phyloP scores from a whole-genome alignment of 2,888 invertebrate species.

The Parnassius apollo region DNA sequence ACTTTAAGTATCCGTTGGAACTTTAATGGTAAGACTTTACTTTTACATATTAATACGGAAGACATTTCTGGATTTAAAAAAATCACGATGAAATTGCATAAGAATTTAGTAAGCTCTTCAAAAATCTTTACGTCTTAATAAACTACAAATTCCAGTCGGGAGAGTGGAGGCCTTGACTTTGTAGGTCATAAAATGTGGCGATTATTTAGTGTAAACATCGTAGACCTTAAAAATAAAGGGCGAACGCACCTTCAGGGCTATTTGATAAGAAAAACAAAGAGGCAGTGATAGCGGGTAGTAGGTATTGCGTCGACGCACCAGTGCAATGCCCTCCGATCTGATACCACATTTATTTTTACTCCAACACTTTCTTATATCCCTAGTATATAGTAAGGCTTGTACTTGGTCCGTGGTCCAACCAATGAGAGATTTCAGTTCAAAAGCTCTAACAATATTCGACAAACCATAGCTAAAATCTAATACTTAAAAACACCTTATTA shows the following conservation, averaged over 20 bases:
- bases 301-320: constrained; percentile 22
- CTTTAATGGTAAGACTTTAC: too few relatives aligned
- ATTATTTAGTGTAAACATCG: constrained; percentile 37
- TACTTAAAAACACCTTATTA: too few relatives aligned
- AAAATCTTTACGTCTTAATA: too few relatives aligned
- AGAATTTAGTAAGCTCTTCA: too few relatives aligned
- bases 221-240: constrained; percentile 57
- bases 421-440: too few relatives aligned
- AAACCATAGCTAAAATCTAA: too few relatives aligned
- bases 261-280: constrained; percentile 44
- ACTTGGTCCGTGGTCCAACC: too few relatives aligned
- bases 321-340: constrained; percentile 21
- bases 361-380: constrained; percentile 29
- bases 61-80: too few relatives aligned
- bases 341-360: constrained; percentile 25
- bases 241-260: constrained; percentile 70
- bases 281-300: constrained; percentile 35
- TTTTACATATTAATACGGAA: too few relatives aligned
- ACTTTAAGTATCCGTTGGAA: too few relatives aligned
- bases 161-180: constrained; percentile 6
- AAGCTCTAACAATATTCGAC: too few relatives aligned
- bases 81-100: too few relatives aligned
- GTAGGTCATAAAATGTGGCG: constrained; percentile 30
- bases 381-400: not conserved
- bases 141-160: not conserved